Conservation (phyloP, 2,797 vertebrate genomes). For the Coccyzus lansbergi region DNA sequence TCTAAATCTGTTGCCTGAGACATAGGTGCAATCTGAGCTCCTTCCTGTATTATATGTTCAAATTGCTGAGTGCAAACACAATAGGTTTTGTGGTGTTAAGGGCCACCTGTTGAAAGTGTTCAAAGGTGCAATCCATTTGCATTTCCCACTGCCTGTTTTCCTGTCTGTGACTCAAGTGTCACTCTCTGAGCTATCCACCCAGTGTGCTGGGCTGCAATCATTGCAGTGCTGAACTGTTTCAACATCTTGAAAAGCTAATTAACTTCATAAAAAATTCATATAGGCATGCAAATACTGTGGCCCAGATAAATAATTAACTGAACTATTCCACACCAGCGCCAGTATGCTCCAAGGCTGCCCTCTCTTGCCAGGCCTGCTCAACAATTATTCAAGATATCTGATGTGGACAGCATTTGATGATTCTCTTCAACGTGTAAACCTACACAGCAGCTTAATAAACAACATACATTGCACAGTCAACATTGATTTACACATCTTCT, state of each 20-base stretch:
- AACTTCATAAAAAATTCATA: constrained; percentile 82
- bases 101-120: constrained; percentile 54
- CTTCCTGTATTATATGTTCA: neutral
- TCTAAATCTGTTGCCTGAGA: constrained; percentile 63
- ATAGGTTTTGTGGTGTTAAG: constrained; percentile 31
- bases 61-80: constrained; percentile 53
- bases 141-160: constrained; percentile 26
- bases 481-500: constrained; percentile 84
- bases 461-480: constrained; percentile 78
- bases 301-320: constrained; percentile 82
- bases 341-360: constrained; percentile 74
- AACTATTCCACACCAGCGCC: constrained; percentile 67
- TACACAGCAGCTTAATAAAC: constrained; percentile 73
- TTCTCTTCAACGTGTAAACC: constrained; percentile 77
- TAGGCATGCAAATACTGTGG: constrained; percentile 79
- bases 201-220: constrained; percentile 70
- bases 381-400: constrained; percentile 74
- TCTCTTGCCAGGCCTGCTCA: constrained; percentile 77
- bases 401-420: constrained; percentile 61
- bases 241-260: constrained; percentile 83
- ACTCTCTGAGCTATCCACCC: constrained; percentile 35
- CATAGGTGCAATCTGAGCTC: constrained; percentile 52
- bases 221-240: constrained; percentile 74
- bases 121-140: neutral
- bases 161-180: constrained; percentile 30